Percentiles rank a stretch among this genome's conserved stretches.
These are phyloP conservation scores for Euzetes globulus DNA, from an alignment of 2,888 invertebrate genomes.

Conservation along the genomic window DNA sequence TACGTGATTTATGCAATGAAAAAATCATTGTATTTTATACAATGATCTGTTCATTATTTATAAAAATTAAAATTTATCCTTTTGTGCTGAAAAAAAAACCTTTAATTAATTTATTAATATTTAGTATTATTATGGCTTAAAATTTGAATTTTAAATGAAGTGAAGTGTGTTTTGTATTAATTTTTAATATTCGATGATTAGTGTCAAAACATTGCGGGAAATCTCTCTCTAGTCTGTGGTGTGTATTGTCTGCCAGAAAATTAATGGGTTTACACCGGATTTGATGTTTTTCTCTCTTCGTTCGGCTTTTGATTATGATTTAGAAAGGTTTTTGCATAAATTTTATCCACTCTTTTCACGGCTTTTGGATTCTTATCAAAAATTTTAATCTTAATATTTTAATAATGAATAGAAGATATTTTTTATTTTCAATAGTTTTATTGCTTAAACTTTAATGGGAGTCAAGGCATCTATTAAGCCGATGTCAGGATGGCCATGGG, in stretches of 20 bases:
- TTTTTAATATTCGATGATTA: not conserved
- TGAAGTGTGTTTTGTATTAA: not conserved
- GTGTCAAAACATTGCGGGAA: constrained; percentile 11
- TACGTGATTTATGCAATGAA: too few species aligned
- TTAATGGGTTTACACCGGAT: not conserved
- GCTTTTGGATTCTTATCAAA: not conserved
- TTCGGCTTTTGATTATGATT: not conserved
- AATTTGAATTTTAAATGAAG: not conserved
- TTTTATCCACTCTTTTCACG: not conserved
- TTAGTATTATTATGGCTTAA: not conserved
- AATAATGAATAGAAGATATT: not conserved
- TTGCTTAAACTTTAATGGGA: too few species aligned
- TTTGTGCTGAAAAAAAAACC: not conserved
- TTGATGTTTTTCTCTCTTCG: not conserved
- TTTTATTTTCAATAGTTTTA: not conserved
- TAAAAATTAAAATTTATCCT: not conserved
- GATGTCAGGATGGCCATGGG: too few species aligned
- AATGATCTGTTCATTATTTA: not conserved
- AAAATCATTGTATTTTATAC: too few species aligned
- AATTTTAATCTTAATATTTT: not conserved
- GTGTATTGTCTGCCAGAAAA: not conserved
- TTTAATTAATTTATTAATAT: not conserved
- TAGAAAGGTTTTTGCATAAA: not conserved
- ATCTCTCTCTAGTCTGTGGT: not conserved
- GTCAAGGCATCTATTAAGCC: too few species aligned